Evolutionary conservation across 2,888 invertebrate genomes (phyloP).

Genomic region (Trissolcus japonicus): DNA sequence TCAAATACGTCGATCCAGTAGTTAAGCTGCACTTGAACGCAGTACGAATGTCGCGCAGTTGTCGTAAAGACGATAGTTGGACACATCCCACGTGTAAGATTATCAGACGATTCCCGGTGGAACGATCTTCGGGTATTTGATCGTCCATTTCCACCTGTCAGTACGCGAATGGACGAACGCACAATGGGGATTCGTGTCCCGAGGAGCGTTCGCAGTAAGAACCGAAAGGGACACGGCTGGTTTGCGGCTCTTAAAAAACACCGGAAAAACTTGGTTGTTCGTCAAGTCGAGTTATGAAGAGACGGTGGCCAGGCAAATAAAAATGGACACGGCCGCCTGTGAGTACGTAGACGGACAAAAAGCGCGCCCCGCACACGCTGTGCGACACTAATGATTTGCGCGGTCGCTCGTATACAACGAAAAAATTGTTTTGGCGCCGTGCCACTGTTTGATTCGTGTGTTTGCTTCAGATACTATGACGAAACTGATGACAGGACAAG

Average conservation of each 20-base stretch:
- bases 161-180: constrained; percentile 62
- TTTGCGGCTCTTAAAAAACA: constrained; percentile 51
- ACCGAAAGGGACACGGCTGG: constrained; percentile 55
- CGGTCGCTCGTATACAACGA: constrained; percentile 28
- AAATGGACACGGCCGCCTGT: constrained; percentile 59
- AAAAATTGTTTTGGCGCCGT: constrained; percentile 44
- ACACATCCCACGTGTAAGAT: constrained; percentile 61
- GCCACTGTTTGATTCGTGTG: constrained; percentile 32
- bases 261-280: constrained; percentile 62
- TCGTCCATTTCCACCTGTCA: constrained; percentile 72
- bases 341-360: constrained; percentile 48
- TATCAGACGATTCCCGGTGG: constrained; percentile 53
- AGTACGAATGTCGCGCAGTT: constrained; percentile 22
- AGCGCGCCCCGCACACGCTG: constrained; percentile 20
- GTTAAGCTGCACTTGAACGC: constrained; percentile 10
- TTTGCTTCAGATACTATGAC: neutral
- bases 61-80: constrained; percentile 50
- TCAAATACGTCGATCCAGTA: neutral
- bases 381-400: constrained; percentile 44
- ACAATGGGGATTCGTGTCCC: constrained; percentile 65
- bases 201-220: constrained; percentile 60
- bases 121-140: constrained; percentile 61
- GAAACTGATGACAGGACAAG: neutral
- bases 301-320: constrained; percentile 62
- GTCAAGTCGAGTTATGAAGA: constrained; percentile 66